phyloP scores from a whole-genome alignment of 1,140 invertebrate genomes.

The Melitaea cinxia region DNA sequence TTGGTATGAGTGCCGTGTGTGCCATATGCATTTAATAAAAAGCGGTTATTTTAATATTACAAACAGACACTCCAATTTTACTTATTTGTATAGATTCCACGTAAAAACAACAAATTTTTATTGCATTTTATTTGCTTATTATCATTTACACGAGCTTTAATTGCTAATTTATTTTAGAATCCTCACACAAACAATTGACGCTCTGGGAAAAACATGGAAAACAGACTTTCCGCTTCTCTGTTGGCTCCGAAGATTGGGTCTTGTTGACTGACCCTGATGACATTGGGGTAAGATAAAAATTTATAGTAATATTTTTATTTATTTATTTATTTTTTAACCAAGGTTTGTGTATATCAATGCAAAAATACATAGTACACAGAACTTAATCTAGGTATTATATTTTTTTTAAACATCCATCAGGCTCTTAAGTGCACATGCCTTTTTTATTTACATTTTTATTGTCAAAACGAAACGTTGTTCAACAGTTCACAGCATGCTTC shows the following conservation, averaged over 20 bases:
- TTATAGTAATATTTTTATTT: neutral
- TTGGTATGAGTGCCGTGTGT: too few relatives aligned
- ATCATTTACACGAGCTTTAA: neutral
- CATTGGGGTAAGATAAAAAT: slow-evolving; percentile 40
- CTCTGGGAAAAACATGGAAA: slow-evolving; percentile 44
- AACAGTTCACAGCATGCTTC: too few relatives aligned
- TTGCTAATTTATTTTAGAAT: slow-evolving; percentile 31
- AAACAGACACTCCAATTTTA: too few relatives aligned
- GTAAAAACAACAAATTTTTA: neutral
- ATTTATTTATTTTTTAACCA: neutral
- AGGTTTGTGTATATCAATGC: neutral
- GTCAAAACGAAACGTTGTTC: too few relatives aligned
- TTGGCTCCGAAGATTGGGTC: slow-evolving; percentile 45
- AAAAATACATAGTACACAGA: too few relatives aligned
- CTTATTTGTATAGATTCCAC: too few relatives aligned
- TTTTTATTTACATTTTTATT: too few relatives aligned
- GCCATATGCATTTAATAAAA: too few relatives aligned
- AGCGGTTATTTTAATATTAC: too few relatives aligned
- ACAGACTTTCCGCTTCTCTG: slow-evolving; percentile 42
- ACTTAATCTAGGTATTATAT: too few relatives aligned
- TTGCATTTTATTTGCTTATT: neutral
- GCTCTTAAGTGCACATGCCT: too few relatives aligned
- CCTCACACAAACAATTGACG: slow-evolving; percentile 36
- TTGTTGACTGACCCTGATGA: slow-evolving; percentile 43
- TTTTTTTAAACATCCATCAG: too few relatives aligned